Base-by-base conservation (phyloP, 1,140 invertebrate genomes). In the Sitophilus oryzae region DNA sequence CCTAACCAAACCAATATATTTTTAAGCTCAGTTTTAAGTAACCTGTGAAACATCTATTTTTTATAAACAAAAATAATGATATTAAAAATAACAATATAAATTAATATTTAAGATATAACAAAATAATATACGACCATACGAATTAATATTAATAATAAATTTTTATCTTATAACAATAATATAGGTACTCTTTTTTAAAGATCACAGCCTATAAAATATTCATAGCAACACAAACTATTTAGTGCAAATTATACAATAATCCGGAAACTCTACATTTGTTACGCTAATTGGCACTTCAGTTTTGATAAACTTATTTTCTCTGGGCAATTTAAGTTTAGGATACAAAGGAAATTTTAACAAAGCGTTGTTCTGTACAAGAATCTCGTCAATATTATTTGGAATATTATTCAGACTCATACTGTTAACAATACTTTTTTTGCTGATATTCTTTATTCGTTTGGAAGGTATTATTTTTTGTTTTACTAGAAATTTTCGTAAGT, bases 301-400 rank as follows among this genome's bases (percentile, higher is more conserved):
- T 59, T 69, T 71, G 6, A 66, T 60, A 18, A 38, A 22, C 50
- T 45, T 57, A 9, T 48, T 56, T 22, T 62, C 52, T 42, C 70
- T 55, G 8, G 57, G 60, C 25, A 72, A 51, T 36, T 60, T 60
- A 52, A 72, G 60, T 56, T 66, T 71, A 2, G 70, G 70, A 61
- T 65, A 64, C 9, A 71, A 22, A 23, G 69, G 70, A 45, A 70
- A 61, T 19, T 59, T 53, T 3, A 43, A 45, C 22, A 60, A 57
- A 19, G 50, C 43, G 21, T 60, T 56, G 42, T 43, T 64, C 19
- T 55, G 51, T 0, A 59, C 63, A 14, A 55, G 65, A 18, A 70
- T 56, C 46, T 72, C 70, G 45, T 72, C 70, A 21, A 72, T 53
- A 14, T 61, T 62, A 9, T 43, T 45, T 4, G 25, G 14, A 3